A percentile compares a stretch with the other conserved stretches of the same genome.
Evolutionary conservation across 2,113 vertebrate species (phyloP).

Genomic region (Camelus bactrianus): DNA sequence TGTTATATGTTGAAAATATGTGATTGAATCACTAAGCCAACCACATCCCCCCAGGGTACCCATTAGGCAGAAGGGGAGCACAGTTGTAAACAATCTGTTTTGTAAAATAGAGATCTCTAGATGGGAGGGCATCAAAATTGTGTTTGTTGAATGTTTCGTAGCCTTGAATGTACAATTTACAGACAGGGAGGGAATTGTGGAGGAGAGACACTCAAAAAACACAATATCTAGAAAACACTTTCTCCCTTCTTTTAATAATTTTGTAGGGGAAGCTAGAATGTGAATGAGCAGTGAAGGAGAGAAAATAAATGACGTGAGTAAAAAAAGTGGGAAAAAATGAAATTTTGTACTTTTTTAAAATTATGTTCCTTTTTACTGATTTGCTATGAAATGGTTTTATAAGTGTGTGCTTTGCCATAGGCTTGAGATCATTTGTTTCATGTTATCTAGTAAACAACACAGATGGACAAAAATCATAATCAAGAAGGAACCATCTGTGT

Average conservation of each 20-base stretch:
- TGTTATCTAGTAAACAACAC: background rate
- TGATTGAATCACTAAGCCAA: constrained; percentile 83
- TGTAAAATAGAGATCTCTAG: constrained; percentile 82
- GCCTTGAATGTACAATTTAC: constrained; percentile 65
- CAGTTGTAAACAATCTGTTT: constrained; percentile 85
- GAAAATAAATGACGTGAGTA: background rate
- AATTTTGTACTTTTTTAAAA: background rate
- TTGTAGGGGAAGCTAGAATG: fast-evolving
- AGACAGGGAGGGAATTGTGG: constrained; percentile 61
- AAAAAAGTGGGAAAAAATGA: background rate
- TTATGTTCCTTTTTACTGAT: background rate
- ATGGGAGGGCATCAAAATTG: constrained; percentile 75
- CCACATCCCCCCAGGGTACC: constrained; percentile 78
- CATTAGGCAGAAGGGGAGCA: constrained; percentile 84
- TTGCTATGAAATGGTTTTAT: constrained; percentile 16
- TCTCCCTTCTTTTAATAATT: background rate
- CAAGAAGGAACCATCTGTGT: background rate
- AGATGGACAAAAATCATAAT: background rate
- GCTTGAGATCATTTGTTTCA: background rate
- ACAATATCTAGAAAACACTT: constrained; percentile 21
- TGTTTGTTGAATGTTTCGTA: constrained; percentile 84
- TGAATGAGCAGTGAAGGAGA: background rate
- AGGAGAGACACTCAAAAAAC: constrained; percentile 55
- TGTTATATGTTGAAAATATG: constrained; percentile 83
- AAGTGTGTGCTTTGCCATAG: background rate